Evolutionary conservation across 2,113 vertebrate species (phyloP).

Genomic region (Dicrurus megarhynchus): DNA sequence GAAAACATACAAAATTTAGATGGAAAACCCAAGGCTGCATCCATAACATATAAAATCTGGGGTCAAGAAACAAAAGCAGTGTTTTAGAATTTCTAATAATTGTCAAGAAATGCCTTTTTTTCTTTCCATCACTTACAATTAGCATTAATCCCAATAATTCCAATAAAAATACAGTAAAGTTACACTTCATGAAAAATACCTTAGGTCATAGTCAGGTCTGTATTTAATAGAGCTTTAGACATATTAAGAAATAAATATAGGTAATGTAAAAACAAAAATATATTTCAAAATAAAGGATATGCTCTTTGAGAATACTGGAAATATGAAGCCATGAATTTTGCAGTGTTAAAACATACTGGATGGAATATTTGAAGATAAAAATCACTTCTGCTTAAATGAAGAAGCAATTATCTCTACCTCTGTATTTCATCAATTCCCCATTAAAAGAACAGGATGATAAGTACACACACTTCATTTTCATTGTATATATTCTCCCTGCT

Average conservation of each 20-base stretch:
- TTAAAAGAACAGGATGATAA: neutral
- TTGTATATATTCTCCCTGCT: neutral
- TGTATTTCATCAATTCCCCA: neutral
- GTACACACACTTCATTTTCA: neutral
- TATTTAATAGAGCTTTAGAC: neutral
- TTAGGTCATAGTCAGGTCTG: neutral
- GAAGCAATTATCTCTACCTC: neutral
- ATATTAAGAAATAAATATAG: neutral
- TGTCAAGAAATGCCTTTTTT: neutral
- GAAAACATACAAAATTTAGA: neutral
- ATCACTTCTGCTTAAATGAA: neutral
- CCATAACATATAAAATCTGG: neutral
- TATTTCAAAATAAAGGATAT: neutral
- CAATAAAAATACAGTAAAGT: neutral
- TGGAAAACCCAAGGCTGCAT: neutral
- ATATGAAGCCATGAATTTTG: neutral
- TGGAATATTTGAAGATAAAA: neutral
- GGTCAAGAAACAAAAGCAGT: neutral
- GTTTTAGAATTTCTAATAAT: neutral
- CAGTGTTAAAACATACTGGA: neutral
- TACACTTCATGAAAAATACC: neutral
- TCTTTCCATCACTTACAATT: neutral
- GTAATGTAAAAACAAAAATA: neutral
- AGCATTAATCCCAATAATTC: neutral
- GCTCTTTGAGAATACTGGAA: neutral